Evolutionary conservation across 1,140 invertebrate genomes (phyloP).

Genomic region (Aphelinus certus): DNA sequence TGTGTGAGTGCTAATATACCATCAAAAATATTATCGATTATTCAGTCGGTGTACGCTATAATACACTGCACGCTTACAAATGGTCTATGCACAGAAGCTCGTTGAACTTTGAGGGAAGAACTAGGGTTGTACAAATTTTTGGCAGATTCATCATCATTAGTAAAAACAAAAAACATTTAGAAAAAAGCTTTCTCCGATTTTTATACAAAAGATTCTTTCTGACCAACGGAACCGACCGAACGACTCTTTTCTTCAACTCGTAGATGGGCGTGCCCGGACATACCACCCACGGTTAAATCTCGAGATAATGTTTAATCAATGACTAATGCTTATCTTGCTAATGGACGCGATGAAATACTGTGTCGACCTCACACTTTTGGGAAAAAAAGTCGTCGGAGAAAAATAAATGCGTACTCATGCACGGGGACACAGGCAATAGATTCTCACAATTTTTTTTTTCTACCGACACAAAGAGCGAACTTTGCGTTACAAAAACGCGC

Average conservation of each 20-base stretch:
- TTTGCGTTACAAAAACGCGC: not conserved
- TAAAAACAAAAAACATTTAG: not conserved
- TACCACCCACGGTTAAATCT: not conserved
- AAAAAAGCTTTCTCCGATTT: no score
- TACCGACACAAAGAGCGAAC: not conserved
- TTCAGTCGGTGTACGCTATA: not conserved
- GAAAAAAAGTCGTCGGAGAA: not conserved
- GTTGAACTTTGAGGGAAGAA: not conserved
- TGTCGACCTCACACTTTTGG: no score
- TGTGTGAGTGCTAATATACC: constrained; percentile 4
- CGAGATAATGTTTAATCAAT: constrained; percentile 26
- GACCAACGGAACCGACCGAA: no score
- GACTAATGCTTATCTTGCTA: constrained; percentile 30
- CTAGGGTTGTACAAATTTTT: not conserved
- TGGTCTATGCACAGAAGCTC: not conserved
- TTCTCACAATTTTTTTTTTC: no score
- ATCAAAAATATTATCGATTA: not conserved
- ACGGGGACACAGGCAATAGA: no score
- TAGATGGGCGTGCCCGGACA: no score
- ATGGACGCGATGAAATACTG: constrained; percentile 25
- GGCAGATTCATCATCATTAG: not conserved
- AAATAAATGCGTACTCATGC: not conserved
- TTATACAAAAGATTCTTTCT: no score
- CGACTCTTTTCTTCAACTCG: no score
- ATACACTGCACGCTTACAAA: not conserved